Evolutionary conservation across 2,888 invertebrate species (phyloP).

Genomic region (Carabus problematicus): DNA sequence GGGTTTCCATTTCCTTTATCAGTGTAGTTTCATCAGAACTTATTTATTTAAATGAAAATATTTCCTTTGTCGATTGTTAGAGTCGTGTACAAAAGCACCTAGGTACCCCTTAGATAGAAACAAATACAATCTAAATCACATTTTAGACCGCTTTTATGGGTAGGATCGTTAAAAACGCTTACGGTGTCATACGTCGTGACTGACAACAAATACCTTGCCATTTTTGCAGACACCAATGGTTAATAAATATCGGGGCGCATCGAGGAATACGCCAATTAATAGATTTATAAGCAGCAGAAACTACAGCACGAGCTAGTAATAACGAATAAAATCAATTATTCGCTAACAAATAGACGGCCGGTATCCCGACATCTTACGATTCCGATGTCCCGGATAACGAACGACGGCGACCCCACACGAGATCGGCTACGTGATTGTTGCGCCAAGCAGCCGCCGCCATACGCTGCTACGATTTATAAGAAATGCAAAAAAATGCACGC

Average conservation of each 20-base stretch:
- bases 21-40: too few species aligned
- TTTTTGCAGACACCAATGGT: not conserved
- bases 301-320: not conserved
- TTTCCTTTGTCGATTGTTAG: constrained; percentile 3
- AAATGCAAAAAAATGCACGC: not conserved
- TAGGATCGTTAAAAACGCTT: constrained; percentile 3
- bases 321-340: constrained; percentile 39
- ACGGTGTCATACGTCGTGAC: constrained; percentile 1
- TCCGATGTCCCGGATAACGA: constrained; percentile 13
- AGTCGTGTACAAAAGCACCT: not conserved
- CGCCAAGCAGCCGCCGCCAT: constrained; percentile 9
- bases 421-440: constrained; percentile 14
- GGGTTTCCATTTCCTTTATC: too few species aligned
- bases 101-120: too few species aligned
- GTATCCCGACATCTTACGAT: constrained; percentile 6
- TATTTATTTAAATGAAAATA: not conserved
- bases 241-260: constrained; percentile 10
- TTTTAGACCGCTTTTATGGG: not conserved
- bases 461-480: constrained; percentile 7
- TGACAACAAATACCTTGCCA: too few species aligned
- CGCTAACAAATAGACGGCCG: constrained; percentile 34
- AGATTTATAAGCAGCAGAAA: constrained; percentile 30
- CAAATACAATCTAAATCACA: not conserved
- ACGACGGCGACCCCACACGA: constrained; percentile 16
- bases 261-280: constrained; percentile 33